Percentiles rank a stretch among this genome's conserved stretches.
phyloP scores from a whole-genome alignment of 1,140 invertebrate species.

The Drosophila murphyi region DNA sequence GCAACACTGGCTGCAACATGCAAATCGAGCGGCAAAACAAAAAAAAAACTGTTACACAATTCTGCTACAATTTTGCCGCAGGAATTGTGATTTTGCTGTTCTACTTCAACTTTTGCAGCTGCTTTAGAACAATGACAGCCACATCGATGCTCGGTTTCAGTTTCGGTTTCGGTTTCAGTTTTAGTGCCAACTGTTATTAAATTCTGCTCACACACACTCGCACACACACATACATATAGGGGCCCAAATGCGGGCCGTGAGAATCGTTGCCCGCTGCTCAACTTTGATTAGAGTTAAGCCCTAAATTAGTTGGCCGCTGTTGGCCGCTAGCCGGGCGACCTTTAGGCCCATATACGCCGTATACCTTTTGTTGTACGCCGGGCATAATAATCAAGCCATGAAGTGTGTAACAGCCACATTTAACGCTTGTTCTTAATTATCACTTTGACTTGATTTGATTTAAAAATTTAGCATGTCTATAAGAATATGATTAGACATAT shows the following conservation, averaged over 20 bases:
- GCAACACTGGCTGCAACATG: constrained; percentile 73
- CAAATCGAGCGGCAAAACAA: constrained; percentile 56
- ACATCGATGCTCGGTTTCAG: constrained; percentile 14
- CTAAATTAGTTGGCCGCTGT: constrained; percentile 73
- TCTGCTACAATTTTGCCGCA: neutral
- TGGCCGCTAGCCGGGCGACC: constrained; percentile 45
- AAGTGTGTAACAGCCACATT: constrained; percentile 24
- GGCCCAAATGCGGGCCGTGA: constrained; percentile 27
- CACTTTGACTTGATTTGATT: constrained; percentile 49
- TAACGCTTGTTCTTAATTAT: constrained; percentile 46
- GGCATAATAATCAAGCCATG: constrained; percentile 47
- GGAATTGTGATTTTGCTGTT: neutral
- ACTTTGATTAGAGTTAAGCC: constrained; percentile 80
- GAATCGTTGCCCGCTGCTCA: constrained; percentile 60
- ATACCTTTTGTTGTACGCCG: neutral
- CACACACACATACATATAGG: neutral
- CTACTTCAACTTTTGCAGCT: neutral
- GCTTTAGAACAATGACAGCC: neutral
- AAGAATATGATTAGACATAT: constrained; percentile 18
- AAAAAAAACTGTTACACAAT: neutral
- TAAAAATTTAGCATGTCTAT: constrained; percentile 31
- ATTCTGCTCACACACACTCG: constrained; percentile 26
- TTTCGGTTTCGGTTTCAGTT: constrained; percentile 13
- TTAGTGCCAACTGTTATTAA: constrained; percentile 13
- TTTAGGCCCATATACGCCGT: constrained; percentile 12